phyloP scores from a whole-genome alignment of 2,797 vertebrate genomes.

The Galago senegalensis region DNA sequence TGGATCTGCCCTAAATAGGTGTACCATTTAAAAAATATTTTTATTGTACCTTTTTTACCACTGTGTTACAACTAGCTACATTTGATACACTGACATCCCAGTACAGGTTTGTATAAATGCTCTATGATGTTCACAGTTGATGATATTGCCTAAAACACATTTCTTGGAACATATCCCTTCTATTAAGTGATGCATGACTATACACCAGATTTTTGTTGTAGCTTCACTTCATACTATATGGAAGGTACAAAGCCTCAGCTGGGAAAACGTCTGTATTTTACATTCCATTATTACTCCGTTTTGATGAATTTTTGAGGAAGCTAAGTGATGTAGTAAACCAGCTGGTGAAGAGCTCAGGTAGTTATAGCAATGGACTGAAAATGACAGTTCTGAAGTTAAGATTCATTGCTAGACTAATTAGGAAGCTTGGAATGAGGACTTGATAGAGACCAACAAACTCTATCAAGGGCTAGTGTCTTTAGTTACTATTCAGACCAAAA shows the following conservation, averaged over 20 bases:
- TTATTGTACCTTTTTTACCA: neutral
- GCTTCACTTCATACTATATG: neutral
- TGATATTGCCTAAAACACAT: neutral
- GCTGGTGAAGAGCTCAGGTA: neutral
- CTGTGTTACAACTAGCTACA: neutral
- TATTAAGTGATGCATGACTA: neutral
- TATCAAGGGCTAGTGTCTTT: neutral
- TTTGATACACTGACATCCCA: neutral
- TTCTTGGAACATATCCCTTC: neutral
- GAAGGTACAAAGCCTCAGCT: neutral
- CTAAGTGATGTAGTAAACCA: neutral
- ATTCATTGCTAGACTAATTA: neutral
- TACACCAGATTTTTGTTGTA: neutral
- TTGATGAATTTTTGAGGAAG: conserved; percentile 45
- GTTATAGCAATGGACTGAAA: neutral
- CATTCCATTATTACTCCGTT: neutral
- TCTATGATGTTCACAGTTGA: neutral
- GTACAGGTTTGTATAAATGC: neutral
- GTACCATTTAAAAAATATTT: neutral
- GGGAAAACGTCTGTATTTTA: neutral
- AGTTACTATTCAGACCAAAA: conserved; percentile 69
- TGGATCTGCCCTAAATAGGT: neutral
- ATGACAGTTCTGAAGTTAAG: neutral
- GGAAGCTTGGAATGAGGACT: conserved; percentile 10
- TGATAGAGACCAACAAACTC: neutral